Conservation (phyloP, 2,888 invertebrate species). For the Melinaea marsaeus region DNA sequence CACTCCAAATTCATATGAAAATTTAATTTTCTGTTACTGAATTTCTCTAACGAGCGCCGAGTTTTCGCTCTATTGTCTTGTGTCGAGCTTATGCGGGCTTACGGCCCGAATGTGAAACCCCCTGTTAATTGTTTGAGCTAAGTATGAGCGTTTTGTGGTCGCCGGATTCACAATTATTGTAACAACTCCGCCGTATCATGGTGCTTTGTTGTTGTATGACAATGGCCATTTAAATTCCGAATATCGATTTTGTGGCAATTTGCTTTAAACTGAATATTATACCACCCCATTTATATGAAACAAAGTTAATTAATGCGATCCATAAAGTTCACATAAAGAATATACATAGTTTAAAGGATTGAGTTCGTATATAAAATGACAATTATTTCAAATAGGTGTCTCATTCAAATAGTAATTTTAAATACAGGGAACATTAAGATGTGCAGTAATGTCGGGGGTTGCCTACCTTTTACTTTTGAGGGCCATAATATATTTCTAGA, state of each 20-base stretch:
- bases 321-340: too few relatives aligned
- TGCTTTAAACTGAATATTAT: constrained; percentile 31
- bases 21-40: constrained; percentile 72
- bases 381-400: too few relatives aligned
- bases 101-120: constrained; percentile 60
- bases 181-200: constrained; percentile 63
- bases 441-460: too few relatives aligned
- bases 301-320: not conserved
- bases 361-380: too few relatives aligned
- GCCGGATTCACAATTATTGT: constrained; percentile 65
- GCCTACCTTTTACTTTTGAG: too few relatives aligned
- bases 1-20: constrained; percentile 70
- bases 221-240: constrained; percentile 41
- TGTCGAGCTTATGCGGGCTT: constrained; percentile 67
- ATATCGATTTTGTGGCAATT: constrained; percentile 38
- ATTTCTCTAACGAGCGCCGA: constrained; percentile 63
- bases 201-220: constrained; percentile 56
- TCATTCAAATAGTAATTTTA: too few relatives aligned
- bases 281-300: not conserved
- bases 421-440: too few relatives aligned
- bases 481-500: too few relatives aligned
- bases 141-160: constrained; percentile 64
- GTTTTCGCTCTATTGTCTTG: constrained; percentile 69
- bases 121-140: constrained; percentile 72
- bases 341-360: too few relatives aligned